phyloP scores from a whole-genome alignment of 2,113 vertebrate species.

The Nibea coibor region DNA sequence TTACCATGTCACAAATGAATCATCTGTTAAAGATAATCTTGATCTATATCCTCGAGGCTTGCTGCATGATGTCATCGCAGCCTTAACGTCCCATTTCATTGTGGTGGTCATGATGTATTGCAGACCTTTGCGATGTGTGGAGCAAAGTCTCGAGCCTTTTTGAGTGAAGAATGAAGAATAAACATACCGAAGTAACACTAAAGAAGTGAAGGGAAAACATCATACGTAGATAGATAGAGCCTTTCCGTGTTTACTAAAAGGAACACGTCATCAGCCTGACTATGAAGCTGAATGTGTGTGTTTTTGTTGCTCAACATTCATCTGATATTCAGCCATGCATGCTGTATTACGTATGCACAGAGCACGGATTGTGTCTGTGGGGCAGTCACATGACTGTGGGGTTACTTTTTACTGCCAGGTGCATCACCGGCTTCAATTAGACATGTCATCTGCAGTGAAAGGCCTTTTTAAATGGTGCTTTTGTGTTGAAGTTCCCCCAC shows the following conservation, averaged over 20 bases:
- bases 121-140: slow-evolving; percentile 62
- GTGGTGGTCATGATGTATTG: slow-evolving; percentile 66
- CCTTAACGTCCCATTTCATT: slow-evolving; percentile 77
- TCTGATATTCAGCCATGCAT: neutral
- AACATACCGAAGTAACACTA: slow-evolving; percentile 12
- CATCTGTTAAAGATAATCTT: slow-evolving; percentile 79
- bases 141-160: slow-evolving; percentile 37
- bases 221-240: neutral
- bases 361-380: slow-evolving; percentile 9
- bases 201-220: neutral
- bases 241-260: too few species aligned
- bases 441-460: slow-evolving; percentile 45
- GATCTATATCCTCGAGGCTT: slow-evolving; percentile 78
- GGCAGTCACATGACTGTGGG: slow-evolving; percentile 34
- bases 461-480: slow-evolving; percentile 52
- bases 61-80: slow-evolving; percentile 75
- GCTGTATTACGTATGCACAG: slow-evolving; percentile 11
- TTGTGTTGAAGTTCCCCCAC: slow-evolving; percentile 51
- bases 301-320: neutral
- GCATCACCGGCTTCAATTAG: slow-evolving; percentile 51
- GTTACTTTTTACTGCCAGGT: slow-evolving; percentile 48
- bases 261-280: neutral
- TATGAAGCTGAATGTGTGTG: neutral
- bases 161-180: slow-evolving; percentile 26
- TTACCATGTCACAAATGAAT: slow-evolving; percentile 74